Evolutionary conservation across 2,797 vertebrate genomes (phyloP), one percentile per base, ranked within the genome.

Genomic region (Eidolon dupreanum): DNA sequence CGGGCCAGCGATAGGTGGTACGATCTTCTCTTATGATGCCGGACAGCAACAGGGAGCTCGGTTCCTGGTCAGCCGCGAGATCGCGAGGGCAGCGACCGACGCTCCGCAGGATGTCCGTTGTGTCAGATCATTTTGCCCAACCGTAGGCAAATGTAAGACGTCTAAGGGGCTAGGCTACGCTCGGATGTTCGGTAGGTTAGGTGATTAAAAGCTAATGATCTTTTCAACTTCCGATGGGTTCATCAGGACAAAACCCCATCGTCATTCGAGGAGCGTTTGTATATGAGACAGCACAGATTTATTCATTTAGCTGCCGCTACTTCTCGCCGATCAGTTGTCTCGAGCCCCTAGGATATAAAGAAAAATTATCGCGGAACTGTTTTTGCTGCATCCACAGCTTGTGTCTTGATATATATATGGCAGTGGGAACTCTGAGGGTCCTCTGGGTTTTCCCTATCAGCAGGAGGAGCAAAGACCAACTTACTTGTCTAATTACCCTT

Each of bases 401-500:
- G 61, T n/a, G 15, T 22, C 53, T 82, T 86, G 88, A 82, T 70
- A 81, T 71, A 55, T 88, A 26, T 2, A 17, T 66, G 38, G 61
- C 63, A 33, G 22, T 22, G n/a, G 83, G 83, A 82, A 61, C 63
- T 28, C 33, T 1, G 85, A 31, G 88, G 33, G 43, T 84, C 88
- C 70, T 90, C 61, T 63, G 88, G 88, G 78, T 70, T 83, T 81
- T 31, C 88, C 57, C 55, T 70, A 31, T 83, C 78, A 93, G 93
- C 86, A 75, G 93, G 94, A 38, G 8, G 5, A 41, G 55, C 31
- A 55, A 55, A 86, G 78, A 87, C 68, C 65, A 70, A 38, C 65
- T 74, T 74, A 43, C 71, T 73, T 59, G 78, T 96, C 85, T 94
- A 95, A 96, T 93, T 91, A 73, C 75, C 65, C 90, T 93, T 84